phyloP scores from a whole-genome alignment of 2,888 invertebrate species.

The Oxytorus armatus region DNA sequence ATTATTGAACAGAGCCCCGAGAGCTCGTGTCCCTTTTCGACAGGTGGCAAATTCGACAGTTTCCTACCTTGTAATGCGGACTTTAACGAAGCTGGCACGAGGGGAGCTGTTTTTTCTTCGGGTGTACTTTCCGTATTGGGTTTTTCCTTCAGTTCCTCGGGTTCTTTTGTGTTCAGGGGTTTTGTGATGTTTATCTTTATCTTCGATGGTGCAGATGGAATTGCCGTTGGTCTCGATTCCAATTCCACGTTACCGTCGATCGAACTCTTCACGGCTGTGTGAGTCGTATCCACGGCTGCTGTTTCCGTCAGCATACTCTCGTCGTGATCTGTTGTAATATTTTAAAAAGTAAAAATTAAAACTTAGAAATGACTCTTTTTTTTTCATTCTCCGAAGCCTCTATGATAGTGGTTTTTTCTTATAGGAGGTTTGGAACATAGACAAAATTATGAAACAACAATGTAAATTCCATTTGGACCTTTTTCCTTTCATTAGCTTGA shows the following conservation, averaged over 20 bases:
- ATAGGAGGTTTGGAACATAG: too few species aligned
- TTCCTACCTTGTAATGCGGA: slow-evolving; percentile 88
- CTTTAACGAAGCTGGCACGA: slow-evolving; percentile 86
- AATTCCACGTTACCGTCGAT: slow-evolving; percentile 93
- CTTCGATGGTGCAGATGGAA: slow-evolving; percentile 83
- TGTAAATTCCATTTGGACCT: too few species aligned
- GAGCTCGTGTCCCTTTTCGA: slow-evolving; percentile 91
- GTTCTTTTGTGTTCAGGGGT: slow-evolving; percentile 84
- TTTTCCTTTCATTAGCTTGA: background rate
- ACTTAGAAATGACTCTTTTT: slow-evolving; percentile 20
- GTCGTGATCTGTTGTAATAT: slow-evolving; percentile 83
- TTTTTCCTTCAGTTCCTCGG: slow-evolving; percentile 78
- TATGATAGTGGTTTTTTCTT: too few species aligned
- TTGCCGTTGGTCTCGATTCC: slow-evolving; percentile 85
- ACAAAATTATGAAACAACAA: too few species aligned
- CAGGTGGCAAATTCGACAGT: slow-evolving; percentile 90
- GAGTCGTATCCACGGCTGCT: slow-evolving; percentile 85
- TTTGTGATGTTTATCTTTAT: slow-evolving; percentile 95
- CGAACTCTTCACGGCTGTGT: slow-evolving; percentile 87
- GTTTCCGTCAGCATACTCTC: slow-evolving; percentile 85
- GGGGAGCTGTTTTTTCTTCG: slow-evolving; percentile 79
- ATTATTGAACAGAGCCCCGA: slow-evolving; percentile 95
- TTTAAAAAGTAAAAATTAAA: too few species aligned
- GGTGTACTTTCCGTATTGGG: slow-evolving; percentile 82
- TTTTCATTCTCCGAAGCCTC: too few species aligned